Evolutionary conservation across 2,888 invertebrate genomes (phyloP).

Genomic region (Deilephila porcellus): DNA sequence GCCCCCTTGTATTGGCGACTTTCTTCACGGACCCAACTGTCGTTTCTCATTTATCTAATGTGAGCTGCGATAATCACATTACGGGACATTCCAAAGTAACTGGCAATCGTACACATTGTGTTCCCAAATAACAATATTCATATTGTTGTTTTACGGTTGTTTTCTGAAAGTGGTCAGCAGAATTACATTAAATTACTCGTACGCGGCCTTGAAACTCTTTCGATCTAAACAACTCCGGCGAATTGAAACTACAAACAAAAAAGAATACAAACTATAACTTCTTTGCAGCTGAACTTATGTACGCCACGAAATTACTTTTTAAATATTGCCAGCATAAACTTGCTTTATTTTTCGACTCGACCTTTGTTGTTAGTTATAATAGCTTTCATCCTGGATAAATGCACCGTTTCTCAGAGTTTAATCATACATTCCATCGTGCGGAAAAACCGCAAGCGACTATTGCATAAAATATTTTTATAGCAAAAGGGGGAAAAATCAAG

Average conservation of each 20-base stretch:
- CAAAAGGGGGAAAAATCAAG: not conserved
- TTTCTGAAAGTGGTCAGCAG: not conserved
- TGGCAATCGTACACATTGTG: slow-evolving; percentile 28
- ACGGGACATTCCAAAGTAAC: slow-evolving; percentile 35
- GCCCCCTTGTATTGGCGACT: slow-evolving; percentile 45
- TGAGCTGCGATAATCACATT: slow-evolving; percentile 52
- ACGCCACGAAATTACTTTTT: slow-evolving; percentile 37
- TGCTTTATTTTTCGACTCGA: slow-evolving; percentile 10
- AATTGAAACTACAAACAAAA: not conserved
- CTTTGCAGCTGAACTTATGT: slow-evolving; percentile 11
- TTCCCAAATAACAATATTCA: not conserved
- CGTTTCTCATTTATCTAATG: slow-evolving; percentile 62
- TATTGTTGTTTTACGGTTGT: not conserved
- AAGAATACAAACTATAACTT: not conserved
- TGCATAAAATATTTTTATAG: slow-evolving; percentile 5
- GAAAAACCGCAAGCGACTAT: not conserved
- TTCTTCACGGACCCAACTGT: slow-evolving; percentile 48
- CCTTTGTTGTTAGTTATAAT: slow-evolving; percentile 11
- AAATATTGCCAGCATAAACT: slow-evolving; percentile 31
- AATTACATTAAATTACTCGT: no score
- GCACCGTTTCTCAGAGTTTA: not conserved
- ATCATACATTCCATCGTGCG: not conserved
- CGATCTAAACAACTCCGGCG: not conserved
- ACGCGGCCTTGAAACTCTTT: not conserved
- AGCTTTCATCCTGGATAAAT: slow-evolving; percentile 4